Evolutionary conservation across 2,113 vertebrate species (phyloP).

Genomic region (Colinus virginianus): DNA sequence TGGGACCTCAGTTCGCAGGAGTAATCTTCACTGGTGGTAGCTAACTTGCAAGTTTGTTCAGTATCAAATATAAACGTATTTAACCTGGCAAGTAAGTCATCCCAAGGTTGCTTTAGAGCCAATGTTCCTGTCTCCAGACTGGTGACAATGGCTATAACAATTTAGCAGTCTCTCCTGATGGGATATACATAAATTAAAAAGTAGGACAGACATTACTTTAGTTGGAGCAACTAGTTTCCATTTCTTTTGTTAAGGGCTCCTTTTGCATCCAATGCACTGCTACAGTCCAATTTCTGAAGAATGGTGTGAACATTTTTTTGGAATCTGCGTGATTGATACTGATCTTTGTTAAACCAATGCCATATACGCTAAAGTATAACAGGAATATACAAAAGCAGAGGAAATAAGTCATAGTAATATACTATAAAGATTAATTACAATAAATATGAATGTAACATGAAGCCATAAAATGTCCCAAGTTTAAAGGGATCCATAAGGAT

Average conservation of each 20-base stretch:
- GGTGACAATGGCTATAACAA: neutral
- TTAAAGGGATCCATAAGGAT: too few species aligned
- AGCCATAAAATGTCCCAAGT: neutral
- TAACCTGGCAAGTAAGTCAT: neutral
- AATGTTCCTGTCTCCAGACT: neutral
- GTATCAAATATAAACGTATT: conserved; percentile 10
- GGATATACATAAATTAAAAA: neutral
- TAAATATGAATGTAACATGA: neutral
- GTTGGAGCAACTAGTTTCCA: accelerated
- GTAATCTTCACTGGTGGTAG: neutral
- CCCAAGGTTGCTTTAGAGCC: neutral
- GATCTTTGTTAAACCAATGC: neutral
- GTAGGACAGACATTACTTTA: neutral
- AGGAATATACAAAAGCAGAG: neutral
- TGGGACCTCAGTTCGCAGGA: neutral
- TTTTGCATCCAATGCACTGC: neutral
- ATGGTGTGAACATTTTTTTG: neutral
- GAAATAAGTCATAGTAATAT: neutral
- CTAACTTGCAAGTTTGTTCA: neutral
- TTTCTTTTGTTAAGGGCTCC: neutral
- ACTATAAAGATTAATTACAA: neutral
- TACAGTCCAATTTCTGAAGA: neutral
- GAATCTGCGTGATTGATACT: neutral
- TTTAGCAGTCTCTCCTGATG: neutral
- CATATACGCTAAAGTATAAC: neutral